A percentile compares a stretch with the other conserved stretches of the same genome.
phyloP scores from a whole-genome alignment of 2,113 vertebrate genomes.

The human (Homo sapiens) region DNA sequence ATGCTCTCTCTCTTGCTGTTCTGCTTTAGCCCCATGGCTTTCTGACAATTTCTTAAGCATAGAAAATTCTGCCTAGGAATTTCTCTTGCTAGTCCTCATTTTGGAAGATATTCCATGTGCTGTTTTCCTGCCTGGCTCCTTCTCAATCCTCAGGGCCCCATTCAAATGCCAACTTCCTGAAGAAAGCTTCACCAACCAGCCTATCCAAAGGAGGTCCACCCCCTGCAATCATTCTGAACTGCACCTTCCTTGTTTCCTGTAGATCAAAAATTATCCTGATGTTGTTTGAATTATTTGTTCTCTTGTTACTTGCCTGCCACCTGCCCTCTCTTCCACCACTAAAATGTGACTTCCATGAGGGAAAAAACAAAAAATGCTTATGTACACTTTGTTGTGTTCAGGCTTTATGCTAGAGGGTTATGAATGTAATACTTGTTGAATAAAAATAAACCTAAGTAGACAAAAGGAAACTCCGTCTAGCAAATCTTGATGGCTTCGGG shows the following conservation, averaged over 20 bases:
- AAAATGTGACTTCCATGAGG: background rate
- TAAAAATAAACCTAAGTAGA: conserved; percentile 15
- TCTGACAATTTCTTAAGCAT: background rate
- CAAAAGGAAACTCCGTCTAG: background rate
- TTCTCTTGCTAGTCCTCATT: background rate
- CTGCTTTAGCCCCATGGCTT: background rate
- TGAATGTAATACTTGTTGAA: background rate
- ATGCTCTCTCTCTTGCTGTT: background rate
- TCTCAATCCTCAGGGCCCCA: background rate
- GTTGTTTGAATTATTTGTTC: background rate
- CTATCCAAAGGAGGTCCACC: background rate
- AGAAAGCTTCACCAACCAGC: background rate
- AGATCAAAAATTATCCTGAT: background rate
- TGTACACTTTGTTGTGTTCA: background rate
- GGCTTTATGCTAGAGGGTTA: background rate
- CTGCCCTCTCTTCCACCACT: fast-evolving
- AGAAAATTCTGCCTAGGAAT: background rate
- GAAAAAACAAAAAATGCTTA: background rate
- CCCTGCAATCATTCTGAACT: background rate
- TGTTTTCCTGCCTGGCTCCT: background rate
- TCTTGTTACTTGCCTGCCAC: background rate
- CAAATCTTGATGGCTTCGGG: background rate
- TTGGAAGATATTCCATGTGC: background rate
- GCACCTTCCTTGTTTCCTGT: background rate
- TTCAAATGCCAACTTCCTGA: background rate